Evolutionary conservation across 2,797 vertebrate species (phyloP).

Genomic region (Halcyon chelicuti): DNA sequence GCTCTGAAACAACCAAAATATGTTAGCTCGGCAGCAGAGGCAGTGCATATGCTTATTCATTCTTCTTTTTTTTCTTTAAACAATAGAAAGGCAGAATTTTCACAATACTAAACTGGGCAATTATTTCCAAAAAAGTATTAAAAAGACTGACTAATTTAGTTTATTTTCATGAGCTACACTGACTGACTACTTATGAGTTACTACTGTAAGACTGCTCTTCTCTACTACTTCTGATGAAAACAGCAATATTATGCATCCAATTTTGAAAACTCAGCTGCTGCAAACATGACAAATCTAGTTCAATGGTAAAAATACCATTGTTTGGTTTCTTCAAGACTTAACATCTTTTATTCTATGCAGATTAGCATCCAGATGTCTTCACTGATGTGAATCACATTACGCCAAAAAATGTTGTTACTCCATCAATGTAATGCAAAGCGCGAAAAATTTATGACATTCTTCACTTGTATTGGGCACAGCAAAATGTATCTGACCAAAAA

Average conservation of each 20-base stretch:
- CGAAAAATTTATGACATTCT: not conserved
- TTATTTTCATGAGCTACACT: not conserved
- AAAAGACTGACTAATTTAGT: not conserved
- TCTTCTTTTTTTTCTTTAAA: not conserved
- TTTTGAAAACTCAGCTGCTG: not conserved
- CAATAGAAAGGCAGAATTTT: not conserved
- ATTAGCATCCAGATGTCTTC: no score
- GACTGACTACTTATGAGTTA: not conserved
- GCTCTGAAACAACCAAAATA: conserved; percentile 79
- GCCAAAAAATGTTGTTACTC: not conserved
- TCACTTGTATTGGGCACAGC: not conserved
- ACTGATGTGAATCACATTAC: not conserved
- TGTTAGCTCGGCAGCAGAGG: not conserved
- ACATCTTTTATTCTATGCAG: not conserved
- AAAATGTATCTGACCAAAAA: not conserved
- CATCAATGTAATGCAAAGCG: not conserved
- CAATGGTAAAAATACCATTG: not conserved
- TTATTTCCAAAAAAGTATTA: not conserved
- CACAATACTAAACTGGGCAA: not conserved
- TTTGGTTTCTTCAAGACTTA: not conserved
- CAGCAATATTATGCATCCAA: not conserved
- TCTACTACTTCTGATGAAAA: not conserved
- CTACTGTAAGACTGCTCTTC: not conserved
- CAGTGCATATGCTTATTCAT: not conserved
- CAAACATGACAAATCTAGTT: not conserved